Percentiles rank a stretch among this genome's conserved stretches.
phyloP scores from a whole-genome alignment of 1,140 invertebrate species.

The Dendrolimus punctatus region DNA sequence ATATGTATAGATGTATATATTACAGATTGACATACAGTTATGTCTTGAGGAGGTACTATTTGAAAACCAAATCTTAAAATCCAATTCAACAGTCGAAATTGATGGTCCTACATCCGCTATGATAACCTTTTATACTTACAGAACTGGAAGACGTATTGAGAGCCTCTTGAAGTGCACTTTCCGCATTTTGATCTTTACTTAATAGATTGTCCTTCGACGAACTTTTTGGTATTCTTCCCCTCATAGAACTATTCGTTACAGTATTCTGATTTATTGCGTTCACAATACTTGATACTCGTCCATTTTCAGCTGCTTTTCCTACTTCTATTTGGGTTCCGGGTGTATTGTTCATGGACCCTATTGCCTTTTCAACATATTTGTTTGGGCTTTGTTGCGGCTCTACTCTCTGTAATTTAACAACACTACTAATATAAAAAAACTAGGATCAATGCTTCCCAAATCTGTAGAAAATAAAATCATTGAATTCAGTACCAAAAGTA shows the following conservation, averaged over 20 bases:
- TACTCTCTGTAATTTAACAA: conserved; percentile 47
- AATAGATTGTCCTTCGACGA: conserved; percentile 65
- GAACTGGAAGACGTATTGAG: conserved; percentile 63
- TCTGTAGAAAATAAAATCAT: no score
- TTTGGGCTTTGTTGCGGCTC: conserved; percentile 64
- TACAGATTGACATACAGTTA: no score
- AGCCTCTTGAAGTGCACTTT: conserved; percentile 54
- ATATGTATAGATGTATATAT: no score
- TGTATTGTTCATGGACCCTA: conserved; percentile 34
- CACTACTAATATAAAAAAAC: background rate
- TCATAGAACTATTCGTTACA: conserved; percentile 32
- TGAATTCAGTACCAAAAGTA: no score
- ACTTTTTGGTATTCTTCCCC: conserved; percentile 58
- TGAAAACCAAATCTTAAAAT: no score
- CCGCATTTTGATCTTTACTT: conserved; percentile 45
- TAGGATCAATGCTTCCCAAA: no score
- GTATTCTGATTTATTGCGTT: conserved; percentile 59
- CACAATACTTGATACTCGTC: conserved; percentile 63
- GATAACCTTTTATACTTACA: conserved; percentile 29
- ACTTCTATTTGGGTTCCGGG: conserved; percentile 25
- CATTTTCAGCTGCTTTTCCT: conserved; percentile 36
- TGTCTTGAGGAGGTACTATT: no score
- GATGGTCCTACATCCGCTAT: no score
- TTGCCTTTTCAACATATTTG: conserved; percentile 60
- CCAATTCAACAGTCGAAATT: no score